Evolutionary conservation across 2,797 vertebrate genomes (phyloP), one percentile per base, ranked within the genome.

Genomic region (Halcyon leucocephala): DNA sequence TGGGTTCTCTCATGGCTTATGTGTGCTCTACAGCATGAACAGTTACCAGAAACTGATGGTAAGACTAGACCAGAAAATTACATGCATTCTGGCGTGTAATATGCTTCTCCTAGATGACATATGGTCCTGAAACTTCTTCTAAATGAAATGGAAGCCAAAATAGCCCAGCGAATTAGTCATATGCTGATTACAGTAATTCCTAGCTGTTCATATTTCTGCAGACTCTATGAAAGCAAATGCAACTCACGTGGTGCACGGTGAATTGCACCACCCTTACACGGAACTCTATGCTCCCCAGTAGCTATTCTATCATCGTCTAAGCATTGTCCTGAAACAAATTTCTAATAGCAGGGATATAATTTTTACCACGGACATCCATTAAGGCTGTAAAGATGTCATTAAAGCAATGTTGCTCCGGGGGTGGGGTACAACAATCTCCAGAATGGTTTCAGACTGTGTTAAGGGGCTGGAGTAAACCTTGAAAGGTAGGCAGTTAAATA

Each of bases 271-370:
- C 17, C 3, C 2, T 74, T 42, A 54, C 15, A 19, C 46, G 4
- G 2, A 48, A 19, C 67, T 48, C 57, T 15, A 33, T 1, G 0
- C 52, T 55, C 51, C 51, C 41, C 9, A 6, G 48, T 37, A 67
- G 49, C 18, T 58, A 46, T 82, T 93, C 82, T 79, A 51, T 79
- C 77, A 24, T 73, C 42, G 26, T 54, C 58, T 52, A 52, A 83
- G 57, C 62, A 42, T n/a, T 72, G 79, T 92, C 70, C 88, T 81
- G 48, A 54, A 54, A 76, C 41, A 51, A 31, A 60, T 82, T 62
- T 90, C 55, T 86, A 72, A 35, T 62, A 88, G 37, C 54, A 48
- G 62, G 66, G 31, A 77, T 89, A 57, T 89, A 85, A 90, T 82
- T 35, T 51, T 69, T 79, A 76, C 24, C 37, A 61, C 74, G 49